Evolutionary conservation across 1,140 invertebrate species (phyloP).

Genomic region (Mactra quadrangularis): DNA sequence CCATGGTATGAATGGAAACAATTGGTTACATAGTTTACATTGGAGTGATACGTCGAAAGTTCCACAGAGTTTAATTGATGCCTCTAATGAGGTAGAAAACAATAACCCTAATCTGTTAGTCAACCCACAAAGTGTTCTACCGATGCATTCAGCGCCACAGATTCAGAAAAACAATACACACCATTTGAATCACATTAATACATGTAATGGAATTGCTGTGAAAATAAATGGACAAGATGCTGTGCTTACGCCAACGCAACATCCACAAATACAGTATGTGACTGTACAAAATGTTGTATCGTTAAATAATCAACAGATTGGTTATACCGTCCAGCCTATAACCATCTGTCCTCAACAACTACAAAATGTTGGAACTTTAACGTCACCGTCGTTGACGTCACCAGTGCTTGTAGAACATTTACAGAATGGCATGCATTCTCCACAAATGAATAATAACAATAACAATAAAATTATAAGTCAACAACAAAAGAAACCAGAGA

Average conservation of each 20-base stretch:
- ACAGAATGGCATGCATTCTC: constrained; percentile 70
- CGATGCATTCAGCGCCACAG: constrained; percentile 65
- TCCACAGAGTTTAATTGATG: constrained; percentile 68
- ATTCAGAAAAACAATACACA: constrained; percentile 41
- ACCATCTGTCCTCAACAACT: constrained; percentile 64
- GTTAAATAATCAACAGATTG: constrained; percentile 52
- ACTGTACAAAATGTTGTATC: constrained; percentile 51
- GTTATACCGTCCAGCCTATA: constrained; percentile 66
- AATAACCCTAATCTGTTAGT: constrained; percentile 81
- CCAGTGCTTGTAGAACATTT: constrained; percentile 77
- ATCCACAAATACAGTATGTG: constrained; percentile 63
- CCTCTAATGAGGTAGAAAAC: constrained; percentile 73
- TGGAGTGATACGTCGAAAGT: constrained; percentile 68
- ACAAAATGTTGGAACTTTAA: constrained; percentile 50
- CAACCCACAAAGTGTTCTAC: constrained; percentile 82
- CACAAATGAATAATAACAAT: constrained; percentile 58
- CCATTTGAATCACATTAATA: constrained; percentile 50
- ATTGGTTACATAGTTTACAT: constrained; percentile 66
- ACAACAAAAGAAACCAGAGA: constrained; percentile 83
- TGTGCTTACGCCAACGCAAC: constrained; percentile 71
- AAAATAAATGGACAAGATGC: constrained; percentile 70
- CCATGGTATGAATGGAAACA: constrained; percentile 44
- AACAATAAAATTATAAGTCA: constrained; percentile 39
- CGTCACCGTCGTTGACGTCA: constrained; percentile 72
- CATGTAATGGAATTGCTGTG: constrained; percentile 54